Conservation (phyloP, 1,140 invertebrate genomes). For the Ostrea edulis region DNA sequence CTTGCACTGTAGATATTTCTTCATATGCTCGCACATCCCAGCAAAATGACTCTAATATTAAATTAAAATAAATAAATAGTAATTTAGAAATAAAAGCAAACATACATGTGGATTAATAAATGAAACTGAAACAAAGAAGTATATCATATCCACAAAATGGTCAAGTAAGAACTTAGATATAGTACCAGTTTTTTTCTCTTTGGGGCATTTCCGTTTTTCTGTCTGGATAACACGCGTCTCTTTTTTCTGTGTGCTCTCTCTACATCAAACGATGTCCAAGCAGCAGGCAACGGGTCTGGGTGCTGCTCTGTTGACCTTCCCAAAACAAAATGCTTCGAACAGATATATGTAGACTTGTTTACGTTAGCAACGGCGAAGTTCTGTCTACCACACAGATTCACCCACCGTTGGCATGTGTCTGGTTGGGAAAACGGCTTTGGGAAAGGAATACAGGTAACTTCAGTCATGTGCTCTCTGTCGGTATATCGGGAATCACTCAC, state of each 20-base stretch:
- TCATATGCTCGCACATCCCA: not conserved
- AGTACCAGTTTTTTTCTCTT: not conserved
- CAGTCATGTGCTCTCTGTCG: slow-evolving; percentile 18
- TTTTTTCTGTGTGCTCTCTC: not conserved
- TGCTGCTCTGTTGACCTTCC: slow-evolving; percentile 26
- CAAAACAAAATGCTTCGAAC: slow-evolving; percentile 49
- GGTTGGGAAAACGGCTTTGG: slow-evolving; percentile 38
- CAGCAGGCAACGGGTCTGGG: slow-evolving; percentile 32
- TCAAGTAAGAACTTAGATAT: too few species aligned
- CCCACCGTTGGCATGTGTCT: slow-evolving; percentile 42
- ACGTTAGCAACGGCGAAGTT: slow-evolving; percentile 50
- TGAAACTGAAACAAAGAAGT: too few species aligned
- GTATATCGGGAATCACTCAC: not conserved
- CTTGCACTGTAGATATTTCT: slow-evolving; percentile 2
- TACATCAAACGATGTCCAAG: not conserved
- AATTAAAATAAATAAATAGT: too few species aligned
- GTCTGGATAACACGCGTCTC: not conserved
- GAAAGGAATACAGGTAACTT: slow-evolving; percentile 48
- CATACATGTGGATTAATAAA: too few species aligned
- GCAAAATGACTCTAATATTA: not conserved
- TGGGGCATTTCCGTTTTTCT: not conserved
- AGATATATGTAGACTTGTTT: slow-evolving; percentile 49
- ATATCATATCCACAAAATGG: too few species aligned
- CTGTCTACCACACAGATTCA: slow-evolving; percentile 51
- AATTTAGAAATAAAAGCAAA: too few species aligned